Evolutionary conservation across 1,140 invertebrate genomes (phyloP).

Genomic region (Pararge aegeria): DNA sequence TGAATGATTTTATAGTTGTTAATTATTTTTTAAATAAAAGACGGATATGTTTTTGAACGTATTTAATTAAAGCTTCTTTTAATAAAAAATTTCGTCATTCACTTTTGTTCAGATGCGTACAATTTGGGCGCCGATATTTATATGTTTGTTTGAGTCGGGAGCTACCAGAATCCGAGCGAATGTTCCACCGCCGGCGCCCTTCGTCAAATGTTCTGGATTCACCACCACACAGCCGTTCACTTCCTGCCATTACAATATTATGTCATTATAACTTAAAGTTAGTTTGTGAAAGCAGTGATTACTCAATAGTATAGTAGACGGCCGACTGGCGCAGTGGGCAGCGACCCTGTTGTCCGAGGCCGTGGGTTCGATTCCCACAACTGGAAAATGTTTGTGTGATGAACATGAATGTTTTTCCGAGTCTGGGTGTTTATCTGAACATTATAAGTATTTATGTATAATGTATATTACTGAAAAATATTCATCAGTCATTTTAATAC

Average conservation of each 20-base stretch:
- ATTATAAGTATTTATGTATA: no score
- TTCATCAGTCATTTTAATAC: no score
- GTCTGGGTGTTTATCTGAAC: no score
- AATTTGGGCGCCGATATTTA: constrained; percentile 57
- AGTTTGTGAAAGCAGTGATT: no score
- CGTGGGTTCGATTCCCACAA: no score
- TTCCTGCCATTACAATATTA: constrained; percentile 79
- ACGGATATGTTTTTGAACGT: not conserved
- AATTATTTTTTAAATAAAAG: not conserved
- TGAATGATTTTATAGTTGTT: no score
- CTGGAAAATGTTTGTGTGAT: no score
- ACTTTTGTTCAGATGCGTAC: constrained; percentile 48
- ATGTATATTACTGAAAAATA: no score
- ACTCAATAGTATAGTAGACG: no score
- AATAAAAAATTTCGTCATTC: not conserved
- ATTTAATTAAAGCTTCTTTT: not conserved
- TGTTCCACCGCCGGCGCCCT: constrained; percentile 83
- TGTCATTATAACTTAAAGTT: constrained; percentile 58
- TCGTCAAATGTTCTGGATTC: constrained; percentile 91
- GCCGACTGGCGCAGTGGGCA: no score
- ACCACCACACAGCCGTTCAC: constrained; percentile 88
- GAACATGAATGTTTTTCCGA: no score
- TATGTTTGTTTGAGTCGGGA: constrained; percentile 25
- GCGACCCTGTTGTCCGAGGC: no score
- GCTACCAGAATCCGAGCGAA: constrained; percentile 77